Evolutionary conservation across 2,797 vertebrate species (phyloP).

Genomic region (Eurystomus glaucurus): DNA sequence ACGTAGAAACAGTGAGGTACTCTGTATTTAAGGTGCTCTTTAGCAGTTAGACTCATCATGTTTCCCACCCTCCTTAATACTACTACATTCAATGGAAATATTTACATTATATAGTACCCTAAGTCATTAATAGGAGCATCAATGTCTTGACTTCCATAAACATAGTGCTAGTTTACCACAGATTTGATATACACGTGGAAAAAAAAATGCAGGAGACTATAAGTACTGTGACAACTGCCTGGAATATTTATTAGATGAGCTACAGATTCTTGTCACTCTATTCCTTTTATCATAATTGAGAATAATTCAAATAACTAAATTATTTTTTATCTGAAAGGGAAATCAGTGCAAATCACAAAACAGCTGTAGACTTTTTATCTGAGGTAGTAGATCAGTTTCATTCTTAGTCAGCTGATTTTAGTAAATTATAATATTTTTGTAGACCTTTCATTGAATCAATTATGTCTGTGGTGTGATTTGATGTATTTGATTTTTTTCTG

Average conservation of each 20-base stretch:
- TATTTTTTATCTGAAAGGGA: not conserved
- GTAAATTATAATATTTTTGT: not conserved
- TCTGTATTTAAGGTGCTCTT: not conserved
- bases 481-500: not conserved
- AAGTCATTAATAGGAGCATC: not conserved
- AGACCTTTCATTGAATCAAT: not conserved
- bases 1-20: not conserved
- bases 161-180: not conserved
- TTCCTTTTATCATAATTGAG: not conserved
- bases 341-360: not conserved
- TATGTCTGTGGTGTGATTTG: not conserved
- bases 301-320: not conserved
- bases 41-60: not conserved
- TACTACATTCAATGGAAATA: not conserved
- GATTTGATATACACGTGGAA: not conserved
- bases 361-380: not conserved
- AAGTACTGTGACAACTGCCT: not conserved
- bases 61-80: not conserved
- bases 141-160: not conserved
- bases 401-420: not conserved
- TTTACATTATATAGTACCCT: fast-evolving
- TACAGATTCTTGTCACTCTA: not conserved
- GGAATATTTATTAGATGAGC: not conserved
- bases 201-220: not conserved
- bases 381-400: not conserved